Evolutionary conservation across 2,797 vertebrate genomes (phyloP).

Genomic region (Helostoma temminkii): DNA sequence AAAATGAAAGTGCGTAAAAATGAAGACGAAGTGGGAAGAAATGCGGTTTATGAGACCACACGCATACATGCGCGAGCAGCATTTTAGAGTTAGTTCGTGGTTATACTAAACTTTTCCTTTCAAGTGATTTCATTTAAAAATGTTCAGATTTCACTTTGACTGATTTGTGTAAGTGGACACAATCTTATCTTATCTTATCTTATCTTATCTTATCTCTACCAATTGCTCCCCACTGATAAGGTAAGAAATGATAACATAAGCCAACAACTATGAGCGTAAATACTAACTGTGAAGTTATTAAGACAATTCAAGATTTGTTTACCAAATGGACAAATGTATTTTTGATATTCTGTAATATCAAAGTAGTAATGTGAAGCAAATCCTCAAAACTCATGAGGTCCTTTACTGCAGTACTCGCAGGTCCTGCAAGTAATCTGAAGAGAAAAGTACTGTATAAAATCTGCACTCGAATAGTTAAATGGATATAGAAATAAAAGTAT

Average conservation of each 20-base stretch:
- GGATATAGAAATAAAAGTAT: too few species aligned
- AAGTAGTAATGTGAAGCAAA: background rate
- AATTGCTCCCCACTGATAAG: too few species aligned
- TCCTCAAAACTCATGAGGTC: background rate
- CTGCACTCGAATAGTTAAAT: background rate
- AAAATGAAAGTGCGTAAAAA: conserved; percentile 77
- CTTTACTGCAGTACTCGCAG: background rate
- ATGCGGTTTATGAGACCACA: conserved; percentile 71
- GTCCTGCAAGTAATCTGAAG: background rate
- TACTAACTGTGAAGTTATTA: background rate
- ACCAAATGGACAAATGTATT: too few species aligned
- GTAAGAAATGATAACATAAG: background rate
- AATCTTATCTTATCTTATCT: too few species aligned
- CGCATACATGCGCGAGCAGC: conserved; percentile 44
- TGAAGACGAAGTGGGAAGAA: conserved; percentile 80
- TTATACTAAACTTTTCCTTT: conserved; percentile 1
- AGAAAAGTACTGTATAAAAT: background rate
- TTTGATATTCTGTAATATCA: too few species aligned
- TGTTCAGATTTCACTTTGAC: background rate
- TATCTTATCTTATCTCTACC: too few species aligned
- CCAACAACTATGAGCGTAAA: too few species aligned
- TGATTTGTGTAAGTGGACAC: too few species aligned
- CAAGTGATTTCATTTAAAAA: too few species aligned
- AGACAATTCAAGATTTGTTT: too few species aligned
- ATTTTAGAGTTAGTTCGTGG: too few species aligned